Base-by-base conservation (phyloP, 2,113 vertebrate species). In the Notarius quadriscutis region DNA sequence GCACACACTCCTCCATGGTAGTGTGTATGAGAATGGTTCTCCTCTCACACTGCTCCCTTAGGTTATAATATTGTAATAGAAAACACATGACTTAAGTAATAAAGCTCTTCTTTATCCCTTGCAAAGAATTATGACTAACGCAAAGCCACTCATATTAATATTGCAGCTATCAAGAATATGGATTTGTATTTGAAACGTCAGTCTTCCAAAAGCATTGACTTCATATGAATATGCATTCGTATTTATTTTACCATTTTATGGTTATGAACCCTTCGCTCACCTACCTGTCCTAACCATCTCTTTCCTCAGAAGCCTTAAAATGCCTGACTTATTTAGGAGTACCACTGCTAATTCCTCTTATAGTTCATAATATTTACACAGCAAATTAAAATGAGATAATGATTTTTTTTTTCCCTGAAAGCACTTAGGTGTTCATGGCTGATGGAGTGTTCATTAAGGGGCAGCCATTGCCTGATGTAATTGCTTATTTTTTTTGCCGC, bases 381-480 rank as follows among this genome's bases (percentile, higher is more conserved):
- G 85, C 88, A 89, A 86, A 89, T 89, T 90, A 81, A 86, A 81
- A 75, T 81, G 81, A 87, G 81, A 89, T 89, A 87, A 91, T 87
- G 72, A 87, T 88, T 88, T 87, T 86, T 87, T 84, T 84, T 18
- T 55, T 69, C 86, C 85, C 84, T 86, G 67, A 84, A 89, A 87
- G 87, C 86, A 89, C 84, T 88, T 88, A 87, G 88, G 83, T 87
- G 71, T 89, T 91, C 87, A 90, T 92, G 88, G 89, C 85, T 90
- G 87, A 93, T 93, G 90, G 90, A 91, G 86, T 93, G 89, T 89
- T 91, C 87, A 91, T 91, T 87, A 91, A 83, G 48, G 78, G 77
- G 34, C 82, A 89, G 82, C 79, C 86, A 88, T 87, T 89, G 85
- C 89, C 82, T 91, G 75, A 84, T 87, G 79, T 89, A 90, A 91